Conservation (phyloP, 2,888 invertebrate genomes). For the Oxyteleia sp. region DNA sequence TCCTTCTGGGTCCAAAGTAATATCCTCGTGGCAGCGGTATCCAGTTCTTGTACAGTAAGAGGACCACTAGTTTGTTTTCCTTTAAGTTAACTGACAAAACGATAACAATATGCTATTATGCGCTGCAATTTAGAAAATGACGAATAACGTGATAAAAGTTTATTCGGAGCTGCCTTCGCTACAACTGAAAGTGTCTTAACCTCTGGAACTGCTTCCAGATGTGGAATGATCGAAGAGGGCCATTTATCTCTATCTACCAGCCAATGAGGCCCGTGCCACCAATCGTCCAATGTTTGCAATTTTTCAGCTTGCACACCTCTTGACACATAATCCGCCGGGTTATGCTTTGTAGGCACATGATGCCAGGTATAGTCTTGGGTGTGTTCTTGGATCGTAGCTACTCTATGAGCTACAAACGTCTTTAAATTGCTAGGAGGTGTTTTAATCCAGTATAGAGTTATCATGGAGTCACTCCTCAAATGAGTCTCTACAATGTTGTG, state of each 20-base stretch:
- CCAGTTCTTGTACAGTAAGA: not conserved
- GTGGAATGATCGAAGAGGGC: not conserved
- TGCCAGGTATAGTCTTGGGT: not conserved
- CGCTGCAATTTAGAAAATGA: not conserved
- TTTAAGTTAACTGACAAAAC: not conserved
- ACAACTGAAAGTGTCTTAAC: not conserved
- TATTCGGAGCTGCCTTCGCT: not conserved
- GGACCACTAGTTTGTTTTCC: not conserved
- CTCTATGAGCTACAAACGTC: slow-evolving; percentile 12
- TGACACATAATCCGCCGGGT: not conserved
- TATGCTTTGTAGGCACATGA: not conserved
- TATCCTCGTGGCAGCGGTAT: no score
- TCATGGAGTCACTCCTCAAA: slow-evolving; percentile 39
- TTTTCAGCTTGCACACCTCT: not conserved
- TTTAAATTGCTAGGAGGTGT: slow-evolving; percentile 20
- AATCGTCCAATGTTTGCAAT: not conserved
- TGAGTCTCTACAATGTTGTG: not conserved
- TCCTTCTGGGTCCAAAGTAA: no score
- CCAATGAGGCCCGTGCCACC: not conserved
- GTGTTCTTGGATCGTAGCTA: slow-evolving; percentile 9
- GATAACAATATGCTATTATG: not conserved
- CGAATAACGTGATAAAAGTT: not conserved
- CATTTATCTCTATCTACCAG: no score
- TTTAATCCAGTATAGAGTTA: slow-evolving; percentile 40
- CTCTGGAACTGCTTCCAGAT: not conserved